A percentile compares a stretch with the other conserved stretches of the same genome.
Evolutionary conservation across 1,140 invertebrate species (phyloP).

Genomic region (Tribolium madens): DNA sequence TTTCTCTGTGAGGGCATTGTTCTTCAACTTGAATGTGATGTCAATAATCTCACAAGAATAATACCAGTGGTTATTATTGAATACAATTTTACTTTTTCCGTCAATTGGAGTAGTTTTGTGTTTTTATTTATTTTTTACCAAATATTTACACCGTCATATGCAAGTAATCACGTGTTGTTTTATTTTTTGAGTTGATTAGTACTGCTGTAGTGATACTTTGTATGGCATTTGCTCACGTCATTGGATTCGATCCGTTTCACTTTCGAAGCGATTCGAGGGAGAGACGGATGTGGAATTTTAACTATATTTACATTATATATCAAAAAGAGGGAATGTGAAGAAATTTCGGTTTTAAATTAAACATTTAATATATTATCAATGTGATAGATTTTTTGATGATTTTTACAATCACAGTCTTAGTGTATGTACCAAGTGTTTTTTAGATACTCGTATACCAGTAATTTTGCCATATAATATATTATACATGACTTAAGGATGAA

Average conservation of each 20-base stretch:
- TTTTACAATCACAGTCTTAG: constrained; percentile 66
- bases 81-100: constrained; percentile 56
- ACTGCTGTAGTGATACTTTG: constrained; percentile 57
- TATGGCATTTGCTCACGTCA: constrained; percentile 63
- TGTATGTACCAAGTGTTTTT: constrained; percentile 65
- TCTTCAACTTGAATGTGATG: constrained; percentile 66
- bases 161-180: constrained; percentile 36
- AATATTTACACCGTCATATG: constrained; percentile 54
- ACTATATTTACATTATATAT: constrained; percentile 26
- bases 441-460: constrained; percentile 66
- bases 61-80: constrained; percentile 58
- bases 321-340: constrained; percentile 15
- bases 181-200: constrained; percentile 53
- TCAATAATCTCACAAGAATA: constrained; percentile 63
- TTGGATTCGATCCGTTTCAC: not conserved
- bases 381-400: constrained; percentile 67
- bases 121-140: constrained; percentile 34
- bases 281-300: constrained; percentile 20
- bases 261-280: not conserved
- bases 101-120: constrained; percentile 24
- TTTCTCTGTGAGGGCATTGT: constrained; percentile 53
- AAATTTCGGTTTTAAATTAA: constrained; percentile 50
- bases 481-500: constrained; percentile 56
- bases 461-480: constrained; percentile 64
- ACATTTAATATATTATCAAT: constrained; percentile 65